phyloP scores from a whole-genome alignment of 2,888 invertebrate species.

The Metacarcinus magister region DNA sequence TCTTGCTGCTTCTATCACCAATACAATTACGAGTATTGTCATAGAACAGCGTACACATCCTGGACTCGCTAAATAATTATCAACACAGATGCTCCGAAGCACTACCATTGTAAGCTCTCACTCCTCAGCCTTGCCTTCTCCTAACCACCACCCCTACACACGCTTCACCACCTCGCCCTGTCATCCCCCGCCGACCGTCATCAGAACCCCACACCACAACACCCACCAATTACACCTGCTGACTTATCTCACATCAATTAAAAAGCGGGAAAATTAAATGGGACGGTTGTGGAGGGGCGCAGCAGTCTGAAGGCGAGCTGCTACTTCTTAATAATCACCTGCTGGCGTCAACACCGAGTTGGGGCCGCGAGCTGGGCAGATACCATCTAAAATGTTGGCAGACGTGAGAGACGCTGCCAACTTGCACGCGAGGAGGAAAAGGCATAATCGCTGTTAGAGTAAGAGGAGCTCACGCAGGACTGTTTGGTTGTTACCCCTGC shows the following conservation, averaged over 20 bases:
- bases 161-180: constrained; percentile 42
- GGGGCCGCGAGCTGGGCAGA: constrained; percentile 32
- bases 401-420: constrained; percentile 42
- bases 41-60: not conserved
- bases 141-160: constrained; percentile 55
- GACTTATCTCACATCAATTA: constrained; percentile 44
- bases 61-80: not conserved
- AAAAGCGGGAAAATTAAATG: constrained; percentile 43
- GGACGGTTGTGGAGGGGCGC: constrained; percentile 31
- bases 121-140: not conserved
- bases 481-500: constrained; percentile 29
- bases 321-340: constrained; percentile 66
- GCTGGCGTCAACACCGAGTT: not conserved
- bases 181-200: constrained; percentile 29
- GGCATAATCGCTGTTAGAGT: not conserved
- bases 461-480: not conserved
- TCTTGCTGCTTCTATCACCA: not conserved
- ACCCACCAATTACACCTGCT: constrained; percentile 20
- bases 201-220: not conserved
- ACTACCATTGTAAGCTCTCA: not conserved
- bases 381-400: constrained; percentile 35
- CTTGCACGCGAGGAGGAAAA: constrained; percentile 51
- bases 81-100: not conserved
- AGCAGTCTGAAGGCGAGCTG: constrained; percentile 55
- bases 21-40: not conserved